Base-by-base conservation (phyloP, 53 echinoderm and acorn worm genomes). In the Patiria pectinifera region DNA sequence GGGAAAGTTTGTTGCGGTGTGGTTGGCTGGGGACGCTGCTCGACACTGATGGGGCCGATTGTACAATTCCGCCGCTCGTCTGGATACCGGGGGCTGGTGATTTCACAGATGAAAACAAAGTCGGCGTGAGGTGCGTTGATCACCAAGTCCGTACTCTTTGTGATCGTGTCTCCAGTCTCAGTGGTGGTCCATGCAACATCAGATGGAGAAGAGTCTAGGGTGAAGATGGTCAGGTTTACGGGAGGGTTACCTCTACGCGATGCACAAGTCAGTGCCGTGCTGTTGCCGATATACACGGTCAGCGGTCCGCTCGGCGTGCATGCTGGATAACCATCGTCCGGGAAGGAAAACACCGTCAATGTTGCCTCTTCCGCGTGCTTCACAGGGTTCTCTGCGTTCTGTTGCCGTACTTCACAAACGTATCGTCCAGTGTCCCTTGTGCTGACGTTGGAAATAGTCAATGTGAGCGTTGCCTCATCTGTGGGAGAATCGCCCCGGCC, bases 211-310 rank as follows among this genome's bases (percentile, higher is more conserved):
- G 24, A 10, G 83, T 22, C 16, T 22, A 9, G 21, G 11, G 83
- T n/a, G 11, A 58, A 59, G 60, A 59, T 59, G 60, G 22, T 59
- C 6, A 83, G 11, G 60, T 83, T 23, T 16, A 83, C 60, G 58
- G 59, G 2, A 83, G 60, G 60, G 22, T 53, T 21, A 6, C 59
- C 83, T 21, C n/a, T 8, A 22, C 6, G 1, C 24, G 60, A 10
- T n/a, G 59, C 7, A 58, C 83, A 83, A 14, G 44, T 53, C 85
- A 81, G 72, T 23, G 85, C 76, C 78, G 22, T 76, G 75, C n/a
- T 44, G n/a, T 77, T 46, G 48, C 92, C 79, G 83, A 59, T 59
- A 3, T 24, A 44, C 4, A 83, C 24, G 12, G 83, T 23, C 59
- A 59, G 10, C 0, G 83, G 83, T 6, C 83, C 83, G 24, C 83